phyloP scores from a whole-genome alignment of 2,113 vertebrate genomes.

The Ophthalmolycus amberensis region DNA sequence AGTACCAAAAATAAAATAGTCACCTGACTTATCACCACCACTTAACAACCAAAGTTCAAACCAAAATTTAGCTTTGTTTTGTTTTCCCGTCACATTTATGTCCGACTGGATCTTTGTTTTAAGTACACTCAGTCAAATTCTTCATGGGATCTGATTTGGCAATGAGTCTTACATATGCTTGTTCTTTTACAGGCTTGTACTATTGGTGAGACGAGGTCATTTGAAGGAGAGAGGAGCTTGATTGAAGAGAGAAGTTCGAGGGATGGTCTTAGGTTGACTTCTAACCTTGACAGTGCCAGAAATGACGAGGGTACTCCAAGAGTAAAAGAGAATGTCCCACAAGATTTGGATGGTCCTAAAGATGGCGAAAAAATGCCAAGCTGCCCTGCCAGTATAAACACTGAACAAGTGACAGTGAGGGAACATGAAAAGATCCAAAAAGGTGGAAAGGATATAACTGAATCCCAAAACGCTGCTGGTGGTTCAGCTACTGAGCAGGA shows the following conservation, averaged over 20 bases:
- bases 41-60: constrained; percentile 28
- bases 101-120: constrained; percentile 23
- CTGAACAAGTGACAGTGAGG: constrained; percentile 22
- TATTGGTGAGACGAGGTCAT: constrained; percentile 71
- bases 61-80: constrained; percentile 12
- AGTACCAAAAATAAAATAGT: background rate
- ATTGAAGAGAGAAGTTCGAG: constrained; percentile 72
- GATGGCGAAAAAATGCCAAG: constrained; percentile 14
- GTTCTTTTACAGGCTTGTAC: constrained; percentile 80
- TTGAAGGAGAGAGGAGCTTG: constrained; percentile 76
- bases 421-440: constrained; percentile 29
- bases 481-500: constrained; percentile 13
- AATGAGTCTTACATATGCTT: constrained; percentile 79
- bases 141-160: constrained; percentile 59
- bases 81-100: background rate
- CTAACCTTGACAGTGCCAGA: constrained; percentile 60
- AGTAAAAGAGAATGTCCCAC: constrained; percentile 39
- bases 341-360: constrained; percentile 49
- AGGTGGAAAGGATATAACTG: constrained; percentile 12
- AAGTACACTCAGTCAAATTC: constrained; percentile 44
- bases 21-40: constrained; percentile 8
- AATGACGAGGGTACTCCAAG: constrained; percentile 54
- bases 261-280: constrained; percentile 66
- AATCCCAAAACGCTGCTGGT: constrained; percentile 8
- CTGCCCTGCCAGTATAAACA: constrained; percentile 16